These are phyloP conservation scores for Azemiops feae DNA, from an alignment of 2,113 vertebrate species.

Conservation along the genomic window DNA sequence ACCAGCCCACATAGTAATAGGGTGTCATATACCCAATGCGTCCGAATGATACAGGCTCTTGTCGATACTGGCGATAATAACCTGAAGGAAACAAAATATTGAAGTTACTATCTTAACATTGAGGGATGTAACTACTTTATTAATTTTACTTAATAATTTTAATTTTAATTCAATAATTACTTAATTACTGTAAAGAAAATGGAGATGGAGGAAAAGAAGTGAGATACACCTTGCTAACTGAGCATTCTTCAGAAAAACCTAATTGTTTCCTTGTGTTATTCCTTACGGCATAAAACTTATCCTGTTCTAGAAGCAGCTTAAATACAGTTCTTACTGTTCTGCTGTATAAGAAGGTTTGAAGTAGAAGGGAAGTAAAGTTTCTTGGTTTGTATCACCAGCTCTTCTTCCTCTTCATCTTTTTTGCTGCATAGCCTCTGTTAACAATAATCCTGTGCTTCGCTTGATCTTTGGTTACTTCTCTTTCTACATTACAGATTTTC, in stretches of 20 bases:
- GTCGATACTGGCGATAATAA: slow-evolving; percentile 89
- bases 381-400: neutral
- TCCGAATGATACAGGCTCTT: slow-evolving; percentile 91
- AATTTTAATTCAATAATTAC: neutral
- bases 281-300: neutral
- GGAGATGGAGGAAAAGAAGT: neutral
- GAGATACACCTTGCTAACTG: slow-evolving; percentile 4
- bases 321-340: neutral
- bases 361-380: neutral
- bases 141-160: neutral
- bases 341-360: neutral
- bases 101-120: neutral
- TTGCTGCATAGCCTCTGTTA: neutral
- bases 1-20: slow-evolving; percentile 94
- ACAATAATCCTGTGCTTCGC: neutral
- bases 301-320: neutral
- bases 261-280: neutral
- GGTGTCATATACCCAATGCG: slow-evolving; percentile 85
- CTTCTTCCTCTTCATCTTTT: neutral
- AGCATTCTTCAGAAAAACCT: neutral
- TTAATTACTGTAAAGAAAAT: neutral
- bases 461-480: neutral
- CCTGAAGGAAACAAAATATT: slow-evolving; percentile 66
- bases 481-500: neutral
- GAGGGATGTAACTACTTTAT: neutral